Percentiles rank a stretch among this genome's conserved stretches.
Evolutionary conservation across 2,797 vertebrate genomes (phyloP).

Genomic region (Spheniscus humboldti): DNA sequence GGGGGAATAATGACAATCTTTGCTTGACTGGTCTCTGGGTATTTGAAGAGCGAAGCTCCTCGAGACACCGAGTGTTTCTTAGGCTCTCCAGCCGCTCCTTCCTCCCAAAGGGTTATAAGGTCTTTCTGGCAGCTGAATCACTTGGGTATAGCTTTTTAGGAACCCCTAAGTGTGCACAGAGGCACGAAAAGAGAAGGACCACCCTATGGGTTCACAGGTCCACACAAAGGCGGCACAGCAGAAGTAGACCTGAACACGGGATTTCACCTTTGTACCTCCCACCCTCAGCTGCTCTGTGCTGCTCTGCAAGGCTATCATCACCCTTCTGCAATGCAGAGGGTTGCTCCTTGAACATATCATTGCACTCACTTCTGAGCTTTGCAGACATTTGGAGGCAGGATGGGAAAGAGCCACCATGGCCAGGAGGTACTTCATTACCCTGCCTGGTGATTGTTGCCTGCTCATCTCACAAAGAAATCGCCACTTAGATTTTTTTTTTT

Average conservation of each 20-base stretch:
- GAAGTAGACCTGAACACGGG: fast-evolving
- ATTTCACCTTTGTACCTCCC: not conserved
- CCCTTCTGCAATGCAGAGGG: not conserved
- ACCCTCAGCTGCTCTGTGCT: not conserved
- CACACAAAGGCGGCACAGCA: not conserved
- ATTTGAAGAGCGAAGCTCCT: not conserved
- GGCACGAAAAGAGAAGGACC: not conserved
- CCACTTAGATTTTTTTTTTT: not conserved
- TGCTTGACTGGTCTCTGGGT: not conserved
- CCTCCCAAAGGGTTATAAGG: not conserved
- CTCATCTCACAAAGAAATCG: not conserved
- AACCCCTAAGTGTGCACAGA: not conserved
- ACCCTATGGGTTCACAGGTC: not conserved
- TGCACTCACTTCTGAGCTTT: not conserved
- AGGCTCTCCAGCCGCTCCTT: fast-evolving
- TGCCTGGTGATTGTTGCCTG: not conserved
- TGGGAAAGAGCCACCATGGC: not conserved
- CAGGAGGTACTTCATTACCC: not conserved
- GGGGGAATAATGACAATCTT: not conserved
- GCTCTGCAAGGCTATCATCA: not conserved
- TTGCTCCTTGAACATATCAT: not conserved
- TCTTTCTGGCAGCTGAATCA: not conserved
- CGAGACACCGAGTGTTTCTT: not conserved
- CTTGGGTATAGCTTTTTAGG: not conserved
- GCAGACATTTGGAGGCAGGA: not conserved